These are phyloP conservation scores for Hexactinellida sp. DNA, from an alignment of 37 sponge, comb jelly and placozoan genomes.

Conservation along the genomic window DNA sequence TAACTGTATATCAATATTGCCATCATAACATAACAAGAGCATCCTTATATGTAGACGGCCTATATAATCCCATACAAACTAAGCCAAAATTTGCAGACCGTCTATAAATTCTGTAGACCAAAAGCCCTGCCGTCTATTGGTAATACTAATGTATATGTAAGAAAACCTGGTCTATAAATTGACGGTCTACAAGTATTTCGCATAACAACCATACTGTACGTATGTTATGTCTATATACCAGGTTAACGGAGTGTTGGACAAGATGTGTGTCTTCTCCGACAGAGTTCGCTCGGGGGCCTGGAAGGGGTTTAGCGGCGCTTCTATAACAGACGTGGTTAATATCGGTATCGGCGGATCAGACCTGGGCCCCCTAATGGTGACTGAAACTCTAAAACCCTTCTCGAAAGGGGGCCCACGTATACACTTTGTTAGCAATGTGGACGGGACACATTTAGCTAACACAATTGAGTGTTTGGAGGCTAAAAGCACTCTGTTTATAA, in stretches of 20 bases:
- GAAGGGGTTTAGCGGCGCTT: constrained; percentile 84
- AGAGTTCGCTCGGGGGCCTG: constrained; percentile 82
- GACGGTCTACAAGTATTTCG: too few relatives aligned
- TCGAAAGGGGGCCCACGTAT: constrained; percentile 59
- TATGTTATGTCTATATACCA: too few relatives aligned
- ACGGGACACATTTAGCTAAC: constrained; percentile 91
- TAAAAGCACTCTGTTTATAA: constrained; percentile 76
- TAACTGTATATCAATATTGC: too few relatives aligned
- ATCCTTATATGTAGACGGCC: too few relatives aligned
- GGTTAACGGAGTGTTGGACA: constrained; percentile 77
- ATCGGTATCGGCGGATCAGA: constrained; percentile 99
- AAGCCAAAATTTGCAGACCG: too few relatives aligned
- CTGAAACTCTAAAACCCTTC: constrained; percentile 93
- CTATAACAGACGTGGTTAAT: constrained; percentile 97
- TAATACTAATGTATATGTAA: too few relatives aligned
- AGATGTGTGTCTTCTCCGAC: constrained; percentile 79
- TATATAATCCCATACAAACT: too few relatives aligned
- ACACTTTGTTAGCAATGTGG: constrained; percentile 95
- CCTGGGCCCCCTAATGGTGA: constrained; percentile 95
- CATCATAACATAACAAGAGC: too few relatives aligned
- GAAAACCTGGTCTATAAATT: too few relatives aligned
- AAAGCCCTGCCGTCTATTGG: too few relatives aligned
- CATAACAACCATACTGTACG: too few relatives aligned
- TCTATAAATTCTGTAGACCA: too few relatives aligned
- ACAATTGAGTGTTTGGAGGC: constrained; percentile 46